Conservation (phyloP, 1,140 invertebrate genomes). For the Periplaneta americana region DNA sequence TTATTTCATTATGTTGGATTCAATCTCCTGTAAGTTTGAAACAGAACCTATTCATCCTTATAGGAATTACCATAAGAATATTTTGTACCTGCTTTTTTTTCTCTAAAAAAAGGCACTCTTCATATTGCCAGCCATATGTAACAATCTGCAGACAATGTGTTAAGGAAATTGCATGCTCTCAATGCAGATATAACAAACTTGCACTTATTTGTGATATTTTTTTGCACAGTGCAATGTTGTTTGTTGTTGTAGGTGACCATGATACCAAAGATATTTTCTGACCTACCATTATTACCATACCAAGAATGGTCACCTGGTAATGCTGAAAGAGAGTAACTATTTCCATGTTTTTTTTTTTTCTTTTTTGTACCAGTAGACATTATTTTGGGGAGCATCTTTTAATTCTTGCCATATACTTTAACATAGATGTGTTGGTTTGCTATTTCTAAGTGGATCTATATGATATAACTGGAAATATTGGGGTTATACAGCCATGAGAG, state of each 20-base stretch:
- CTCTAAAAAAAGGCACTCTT: neutral
- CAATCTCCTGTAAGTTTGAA: neutral
- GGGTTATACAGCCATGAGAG: neutral
- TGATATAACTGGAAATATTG: neutral
- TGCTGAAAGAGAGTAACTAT: neutral
- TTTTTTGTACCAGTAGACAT: neutral
- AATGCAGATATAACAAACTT: neutral
- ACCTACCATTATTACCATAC: neutral
- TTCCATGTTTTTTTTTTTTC: neutral
- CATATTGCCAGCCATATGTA: neutral
- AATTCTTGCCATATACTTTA: neutral
- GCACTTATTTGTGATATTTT: conserved; percentile 3
- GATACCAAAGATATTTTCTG: conserved; percentile 9
- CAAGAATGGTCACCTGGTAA: neutral
- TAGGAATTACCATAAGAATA: neutral
- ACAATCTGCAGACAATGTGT: neutral
- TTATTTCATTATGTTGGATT: neutral
- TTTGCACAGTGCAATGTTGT: conserved; percentile 5
- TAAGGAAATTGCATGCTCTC: neutral
- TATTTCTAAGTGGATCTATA: neutral
- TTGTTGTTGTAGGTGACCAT: conserved; percentile 1
- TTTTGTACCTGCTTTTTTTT: conserved; percentile 13
- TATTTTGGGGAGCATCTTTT: neutral
- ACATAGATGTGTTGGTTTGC: neutral
- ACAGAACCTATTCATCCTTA: neutral